Evolutionary conservation across 2,797 vertebrate species (phyloP), one percentile per base, ranked within the genome.

Genomic region (Miichthys miiuy): DNA sequence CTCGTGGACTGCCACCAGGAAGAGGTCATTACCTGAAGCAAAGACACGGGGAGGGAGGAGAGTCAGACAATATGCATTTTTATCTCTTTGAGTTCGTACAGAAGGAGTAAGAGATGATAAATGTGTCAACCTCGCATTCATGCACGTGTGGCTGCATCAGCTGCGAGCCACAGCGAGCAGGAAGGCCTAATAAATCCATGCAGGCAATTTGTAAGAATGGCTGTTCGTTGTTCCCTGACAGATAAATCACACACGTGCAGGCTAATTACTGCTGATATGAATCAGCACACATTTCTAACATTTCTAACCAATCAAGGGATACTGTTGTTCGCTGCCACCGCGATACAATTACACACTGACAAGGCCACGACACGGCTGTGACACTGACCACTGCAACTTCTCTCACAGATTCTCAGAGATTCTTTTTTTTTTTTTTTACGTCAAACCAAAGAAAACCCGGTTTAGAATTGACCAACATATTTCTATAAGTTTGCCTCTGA

Each of bases 1-100:
- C 87, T 99, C 98, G 0, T 99, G 98, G 66, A 99, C 94, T 0
- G 98, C 98, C 61, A 99, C 98, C 90, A 99, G 90, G 87, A 99
- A 99, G 69, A 99, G 97, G 91, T 97, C 97, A 85, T 99, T 99
- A 72, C 98, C 98, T 99, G 89, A 1, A 42, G 30, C 57, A 76
- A 41, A 30, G 2, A 25, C 0, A 79, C 3, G n/a, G 10, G 41
- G 17, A 55, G 6, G 27, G 12, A 14, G 10, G 34, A 10, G 9
- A 42, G 41, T 27, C 2, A 17, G 1, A 73, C 11, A 23, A 72
- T 18, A 18, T 21, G 7, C 13, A 34, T 17, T 42, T 42, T 20
- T 0, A 2, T 23, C 9, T 47, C 20, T 27, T 44, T n/a, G 20
- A 21, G 48, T 41, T 30, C 61, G 23, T 27, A 25, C 6, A 62